Evolutionary conservation across 2,113 vertebrate genomes (phyloP).

Genomic region (Caranx ignobilis): DNA sequence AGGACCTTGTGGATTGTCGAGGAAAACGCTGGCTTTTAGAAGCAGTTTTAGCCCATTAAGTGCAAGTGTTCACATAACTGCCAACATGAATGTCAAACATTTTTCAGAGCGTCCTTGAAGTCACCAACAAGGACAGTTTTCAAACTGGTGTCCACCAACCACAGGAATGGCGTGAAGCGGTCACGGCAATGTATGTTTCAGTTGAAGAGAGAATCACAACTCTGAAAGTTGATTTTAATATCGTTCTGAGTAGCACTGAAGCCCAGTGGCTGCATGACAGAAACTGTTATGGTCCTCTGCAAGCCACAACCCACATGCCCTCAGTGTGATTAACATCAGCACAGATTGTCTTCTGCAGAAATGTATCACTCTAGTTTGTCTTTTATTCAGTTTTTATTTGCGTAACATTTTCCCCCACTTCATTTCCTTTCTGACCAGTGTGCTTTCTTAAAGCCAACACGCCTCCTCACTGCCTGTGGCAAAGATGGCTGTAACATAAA

Average conservation of each 20-base stretch:
- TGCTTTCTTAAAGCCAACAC: not conserved
- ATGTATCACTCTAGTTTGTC: not conserved
- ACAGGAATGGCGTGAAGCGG: not conserved
- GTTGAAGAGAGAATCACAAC: not conserved
- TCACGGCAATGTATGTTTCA: constrained; percentile 14
- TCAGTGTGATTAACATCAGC: not conserved
- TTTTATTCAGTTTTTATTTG: not conserved
- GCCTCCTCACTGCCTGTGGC: not conserved
- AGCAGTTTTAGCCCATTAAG: not conserved
- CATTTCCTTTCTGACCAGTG: not conserved
- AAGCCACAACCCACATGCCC: not conserved
- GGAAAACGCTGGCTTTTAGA: not conserved
- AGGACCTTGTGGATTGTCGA: not conserved
- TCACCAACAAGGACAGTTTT: not conserved
- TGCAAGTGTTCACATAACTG: not conserved
- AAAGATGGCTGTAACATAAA: not conserved
- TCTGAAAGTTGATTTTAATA: constrained; percentile 15
- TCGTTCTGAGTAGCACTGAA: constrained; percentile 2
- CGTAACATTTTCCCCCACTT: not conserved
- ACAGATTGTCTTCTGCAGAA: not conserved
- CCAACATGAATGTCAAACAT: constrained; percentile 5
- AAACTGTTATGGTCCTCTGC: not conserved
- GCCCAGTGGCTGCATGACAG: not conserved
- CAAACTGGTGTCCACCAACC: not conserved
- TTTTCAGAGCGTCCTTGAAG: constrained; percentile 3